These are phyloP conservation scores for Axea sp. DNA, from an alignment of 2,888 invertebrate genomes.

Conservation along the genomic window DNA sequence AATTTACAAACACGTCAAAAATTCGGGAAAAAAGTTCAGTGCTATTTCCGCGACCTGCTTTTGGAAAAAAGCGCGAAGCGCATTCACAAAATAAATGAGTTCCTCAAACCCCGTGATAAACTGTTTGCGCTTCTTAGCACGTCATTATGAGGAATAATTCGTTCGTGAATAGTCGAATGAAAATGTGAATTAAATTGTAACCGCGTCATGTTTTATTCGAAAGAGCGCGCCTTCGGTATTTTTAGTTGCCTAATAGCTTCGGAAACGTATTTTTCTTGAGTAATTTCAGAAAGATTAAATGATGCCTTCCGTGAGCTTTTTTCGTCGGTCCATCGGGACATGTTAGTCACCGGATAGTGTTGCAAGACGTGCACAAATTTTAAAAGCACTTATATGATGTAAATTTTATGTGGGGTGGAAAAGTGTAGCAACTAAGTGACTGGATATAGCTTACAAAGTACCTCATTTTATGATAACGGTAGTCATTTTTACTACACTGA, in stretches of 20 bases:
- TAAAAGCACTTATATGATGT: conserved; percentile 61
- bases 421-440: conserved; percentile 59
- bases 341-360: conserved; percentile 59
- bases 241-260: conserved; percentile 41
- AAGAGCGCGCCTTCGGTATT: conserved; percentile 15
- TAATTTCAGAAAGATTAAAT: conserved; percentile 45
- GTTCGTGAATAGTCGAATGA: conserved; percentile 13
- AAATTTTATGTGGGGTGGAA: conserved; percentile 59
- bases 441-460: conserved; percentile 59
- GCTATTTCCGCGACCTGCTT: not conserved
- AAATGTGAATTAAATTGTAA: conserved; percentile 44
- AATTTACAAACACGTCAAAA: no score
- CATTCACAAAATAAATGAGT: conserved; percentile 39
- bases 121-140: conserved; percentile 46
- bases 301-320: conserved; percentile 33
- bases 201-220: conserved; percentile 23
- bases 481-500: conserved; percentile 29
- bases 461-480: conserved; percentile 56
- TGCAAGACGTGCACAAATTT: conserved; percentile 60
- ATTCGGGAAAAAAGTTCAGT: no score
- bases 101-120: conserved; percentile 30
- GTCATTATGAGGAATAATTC: conserved; percentile 51
- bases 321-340: conserved; percentile 54
- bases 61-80: conserved; percentile 2
- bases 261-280: conserved; percentile 43